These are phyloP conservation scores for Malurus melanocephalus DNA, from an alignment of 2,113 vertebrate genomes.

Conservation along the genomic window DNA sequence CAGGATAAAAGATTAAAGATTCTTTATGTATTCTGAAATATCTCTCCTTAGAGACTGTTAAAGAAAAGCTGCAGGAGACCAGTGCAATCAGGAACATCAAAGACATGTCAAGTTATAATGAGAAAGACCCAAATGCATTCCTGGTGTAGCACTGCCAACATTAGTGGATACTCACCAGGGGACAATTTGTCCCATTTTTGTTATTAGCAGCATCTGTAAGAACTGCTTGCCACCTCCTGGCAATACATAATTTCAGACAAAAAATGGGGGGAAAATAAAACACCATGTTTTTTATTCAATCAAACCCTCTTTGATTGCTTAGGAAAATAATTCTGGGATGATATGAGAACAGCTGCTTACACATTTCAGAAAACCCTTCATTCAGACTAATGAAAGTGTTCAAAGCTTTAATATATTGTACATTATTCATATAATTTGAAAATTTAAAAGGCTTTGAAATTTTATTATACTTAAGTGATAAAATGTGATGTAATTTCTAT, in stretches of 20 bases:
- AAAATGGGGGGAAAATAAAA: neutral
- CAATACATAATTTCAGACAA: constrained; percentile 18
- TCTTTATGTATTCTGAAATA: constrained; percentile 37
- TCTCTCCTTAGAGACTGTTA: neutral
- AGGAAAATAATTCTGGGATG: neutral
- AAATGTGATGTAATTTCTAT: neutral
- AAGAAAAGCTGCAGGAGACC: constrained; percentile 50
- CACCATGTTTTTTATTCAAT: neutral
- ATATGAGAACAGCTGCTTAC: neutral
- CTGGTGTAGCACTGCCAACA: neutral
- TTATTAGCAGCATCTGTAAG: constrained; percentile 45
- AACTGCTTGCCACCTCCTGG: constrained; percentile 36
- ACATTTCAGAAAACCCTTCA: neutral
- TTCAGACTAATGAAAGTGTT: neutral
- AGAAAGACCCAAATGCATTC: constrained; percentile 17
- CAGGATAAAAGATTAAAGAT: constrained; percentile 18
- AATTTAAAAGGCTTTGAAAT: neutral
- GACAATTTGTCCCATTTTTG: constrained; percentile 26
- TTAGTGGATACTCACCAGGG: constrained; percentile 20
- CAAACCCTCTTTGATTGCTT: neutral
- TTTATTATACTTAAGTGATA: neutral
- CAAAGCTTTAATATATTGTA: neutral
- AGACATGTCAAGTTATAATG: constrained; percentile 32
- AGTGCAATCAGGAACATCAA: constrained; percentile 47
- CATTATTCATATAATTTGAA: neutral